Base-by-base conservation (phyloP, 2,113 vertebrate genomes). In the Lipophrys pholis region DNA sequence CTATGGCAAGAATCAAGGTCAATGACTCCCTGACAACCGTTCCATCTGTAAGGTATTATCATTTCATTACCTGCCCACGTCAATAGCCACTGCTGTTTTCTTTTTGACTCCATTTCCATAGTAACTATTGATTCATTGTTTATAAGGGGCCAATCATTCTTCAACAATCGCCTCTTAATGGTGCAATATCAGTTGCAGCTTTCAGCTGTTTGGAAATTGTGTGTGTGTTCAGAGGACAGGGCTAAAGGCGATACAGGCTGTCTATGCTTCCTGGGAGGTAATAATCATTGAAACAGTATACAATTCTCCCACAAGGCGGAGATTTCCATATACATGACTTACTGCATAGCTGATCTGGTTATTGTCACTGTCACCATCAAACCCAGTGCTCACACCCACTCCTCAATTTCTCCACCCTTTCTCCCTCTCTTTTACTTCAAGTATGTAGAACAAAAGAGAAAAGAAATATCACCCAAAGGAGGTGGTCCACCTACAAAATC, bases 401-500 rank as follows among this genome's bases (percentile, higher is more conserved):
- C 58, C 51, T 39, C 40, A 70, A 80, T 71, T 56, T 71, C 72
- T 38, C 36, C 51, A 53, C 71, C 42, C 57, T 78, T 49, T 68
- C 63, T 55, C 81, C 68, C 60, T 73, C 71, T 30, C 21, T 30
- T 30, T 66, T 73, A 82, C 58, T 36, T 83, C 61, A 65, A 89
- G 83, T 79, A 91, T 87, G 86, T 83, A 81, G 82, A 90, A 89
- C 86, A 93, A 92, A 90, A 73, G 69, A 81, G 72, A 80, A 89
- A 90, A 88, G 80, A 82, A 89, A 88, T 89, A 90, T 88, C 78
- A 86, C 88, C 89, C 74, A 78, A 78, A 88, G 87, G 88, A 90
- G 86, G 86, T 80, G 74, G 85, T 82, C 89, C 80, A 87, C 87
- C 90, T 83, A 78, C 84, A 88, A 89, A 91, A 91, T 93, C 90